Percentiles rank a stretch among this genome's conserved stretches.
Evolutionary conservation across 2,113 vertebrate species (phyloP).

Genomic region (Urocolius indicus): DNA sequence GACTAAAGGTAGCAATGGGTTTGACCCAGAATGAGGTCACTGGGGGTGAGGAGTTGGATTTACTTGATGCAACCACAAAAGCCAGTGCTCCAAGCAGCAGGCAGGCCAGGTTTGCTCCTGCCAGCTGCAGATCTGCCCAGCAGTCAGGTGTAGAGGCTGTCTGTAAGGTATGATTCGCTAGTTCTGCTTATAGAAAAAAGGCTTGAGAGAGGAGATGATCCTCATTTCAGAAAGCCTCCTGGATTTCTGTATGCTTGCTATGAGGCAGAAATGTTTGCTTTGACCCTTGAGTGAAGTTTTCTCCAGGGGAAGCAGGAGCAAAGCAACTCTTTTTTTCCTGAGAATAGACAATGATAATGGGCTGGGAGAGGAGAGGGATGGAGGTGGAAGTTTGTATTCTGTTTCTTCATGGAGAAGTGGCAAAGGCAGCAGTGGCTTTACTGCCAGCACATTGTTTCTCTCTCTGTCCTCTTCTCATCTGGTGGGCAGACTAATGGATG

Average conservation of each 20-base stretch:
- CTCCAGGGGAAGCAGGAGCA: background rate
- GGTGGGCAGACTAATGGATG: background rate
- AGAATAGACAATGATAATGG: background rate
- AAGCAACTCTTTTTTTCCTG: background rate
- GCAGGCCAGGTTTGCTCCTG: background rate
- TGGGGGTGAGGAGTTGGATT: background rate
- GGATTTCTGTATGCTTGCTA: background rate
- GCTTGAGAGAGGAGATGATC: background rate
- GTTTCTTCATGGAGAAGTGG: background rate
- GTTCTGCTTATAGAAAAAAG: background rate
- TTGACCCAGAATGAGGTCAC: background rate
- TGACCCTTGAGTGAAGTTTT: background rate
- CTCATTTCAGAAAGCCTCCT: background rate
- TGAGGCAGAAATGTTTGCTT: background rate
- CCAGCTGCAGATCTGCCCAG: background rate
- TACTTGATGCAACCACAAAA: background rate
- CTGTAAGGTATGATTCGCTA: background rate
- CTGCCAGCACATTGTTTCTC: background rate
- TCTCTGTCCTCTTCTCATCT: background rate
- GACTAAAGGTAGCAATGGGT: background rate
- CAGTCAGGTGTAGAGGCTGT: accelerated
- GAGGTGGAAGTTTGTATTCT: background rate
- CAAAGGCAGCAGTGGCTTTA: background rate
- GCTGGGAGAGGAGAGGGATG: background rate
- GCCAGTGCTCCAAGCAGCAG: background rate